These are phyloP conservation scores for Trichoplax adhaerens DNA, from an alignment of 37 sponge, comb jelly and placozoan species.

Conservation along the genomic window DNA sequence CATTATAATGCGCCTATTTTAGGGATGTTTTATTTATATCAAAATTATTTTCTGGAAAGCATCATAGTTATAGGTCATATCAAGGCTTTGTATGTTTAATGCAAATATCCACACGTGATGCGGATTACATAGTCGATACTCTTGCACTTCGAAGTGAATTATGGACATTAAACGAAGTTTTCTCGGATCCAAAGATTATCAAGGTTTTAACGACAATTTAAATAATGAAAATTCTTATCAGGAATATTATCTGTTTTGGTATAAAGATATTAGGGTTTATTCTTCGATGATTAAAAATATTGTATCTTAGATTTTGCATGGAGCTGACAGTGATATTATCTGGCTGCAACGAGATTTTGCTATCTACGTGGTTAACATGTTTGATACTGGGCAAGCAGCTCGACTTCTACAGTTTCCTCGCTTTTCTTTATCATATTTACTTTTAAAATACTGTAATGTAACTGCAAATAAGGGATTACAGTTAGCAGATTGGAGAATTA, in stretches of 20 bases:
- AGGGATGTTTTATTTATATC: not conserved
- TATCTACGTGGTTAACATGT: conserved; percentile 86
- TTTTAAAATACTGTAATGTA: conserved; percentile 69
- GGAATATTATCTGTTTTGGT: not conserved
- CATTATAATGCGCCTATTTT: not conserved
- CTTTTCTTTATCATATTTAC: conserved; percentile 70
- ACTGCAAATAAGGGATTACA: conserved; percentile 69
- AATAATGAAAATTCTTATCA: not conserved
- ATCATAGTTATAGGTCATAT: conserved; percentile 63
- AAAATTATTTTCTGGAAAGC: not conserved
- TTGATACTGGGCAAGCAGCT: conserved; percentile 80
- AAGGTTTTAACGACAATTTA: conserved; percentile 36
- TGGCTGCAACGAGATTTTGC: conserved; percentile 95
- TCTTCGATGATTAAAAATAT: not conserved
- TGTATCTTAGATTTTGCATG: conserved; percentile 70
- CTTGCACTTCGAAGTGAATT: conserved; percentile 54
- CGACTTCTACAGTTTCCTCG: conserved; percentile 47
- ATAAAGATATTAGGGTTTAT: not conserved
- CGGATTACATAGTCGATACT: conserved; percentile 82
- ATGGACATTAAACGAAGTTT: conserved; percentile 53
- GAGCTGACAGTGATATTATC: conserved; percentile 64
- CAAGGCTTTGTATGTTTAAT: conserved; percentile 83
- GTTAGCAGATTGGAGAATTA: conserved; percentile 93
- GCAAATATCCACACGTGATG: conserved; percentile 75
- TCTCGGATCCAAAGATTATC: conserved; percentile 78